These are phyloP conservation scores for Equus przewalskii DNA, from an alignment of 2,113 vertebrate genomes.

Conservation along the genomic window DNA sequence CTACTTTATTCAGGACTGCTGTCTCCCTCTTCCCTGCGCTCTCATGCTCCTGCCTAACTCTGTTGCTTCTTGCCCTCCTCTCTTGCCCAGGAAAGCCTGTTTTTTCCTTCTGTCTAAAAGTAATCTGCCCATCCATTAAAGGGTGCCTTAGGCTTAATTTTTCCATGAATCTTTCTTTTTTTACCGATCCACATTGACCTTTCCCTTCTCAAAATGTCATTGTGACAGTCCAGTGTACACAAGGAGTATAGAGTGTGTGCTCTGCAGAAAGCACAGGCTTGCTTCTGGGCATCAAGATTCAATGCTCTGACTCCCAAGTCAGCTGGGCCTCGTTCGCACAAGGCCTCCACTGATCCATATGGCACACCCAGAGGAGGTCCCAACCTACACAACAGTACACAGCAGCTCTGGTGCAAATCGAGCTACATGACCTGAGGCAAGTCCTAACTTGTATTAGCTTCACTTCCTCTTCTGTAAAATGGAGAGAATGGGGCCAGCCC, in stretches of 20 bases:
- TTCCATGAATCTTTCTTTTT: background rate
- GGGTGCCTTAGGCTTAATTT: background rate
- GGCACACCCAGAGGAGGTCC: background rate
- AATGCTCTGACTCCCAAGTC: background rate
- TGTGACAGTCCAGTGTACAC: background rate
- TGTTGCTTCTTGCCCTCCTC: background rate
- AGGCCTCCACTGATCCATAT: too few relatives aligned
- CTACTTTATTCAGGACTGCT: background rate
- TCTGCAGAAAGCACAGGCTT: background rate
- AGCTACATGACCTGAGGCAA: background rate
- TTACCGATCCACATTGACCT: background rate
- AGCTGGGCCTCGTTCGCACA: background rate
- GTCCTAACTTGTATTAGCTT: background rate
- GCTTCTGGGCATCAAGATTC: too few relatives aligned
- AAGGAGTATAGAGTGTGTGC: background rate
- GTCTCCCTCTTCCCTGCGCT: background rate
- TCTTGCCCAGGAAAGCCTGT: background rate
- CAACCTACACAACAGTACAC: background rate
- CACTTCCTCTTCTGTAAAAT: background rate
- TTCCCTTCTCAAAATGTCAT: background rate
- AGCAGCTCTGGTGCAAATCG: background rate
- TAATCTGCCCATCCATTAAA: background rate
- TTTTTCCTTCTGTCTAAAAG: background rate
- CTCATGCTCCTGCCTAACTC: background rate
- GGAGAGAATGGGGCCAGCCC: background rate